Evolutionary conservation across 1,140 invertebrate genomes (phyloP).

Genomic region (Pachypeltis micranthus): DNA sequence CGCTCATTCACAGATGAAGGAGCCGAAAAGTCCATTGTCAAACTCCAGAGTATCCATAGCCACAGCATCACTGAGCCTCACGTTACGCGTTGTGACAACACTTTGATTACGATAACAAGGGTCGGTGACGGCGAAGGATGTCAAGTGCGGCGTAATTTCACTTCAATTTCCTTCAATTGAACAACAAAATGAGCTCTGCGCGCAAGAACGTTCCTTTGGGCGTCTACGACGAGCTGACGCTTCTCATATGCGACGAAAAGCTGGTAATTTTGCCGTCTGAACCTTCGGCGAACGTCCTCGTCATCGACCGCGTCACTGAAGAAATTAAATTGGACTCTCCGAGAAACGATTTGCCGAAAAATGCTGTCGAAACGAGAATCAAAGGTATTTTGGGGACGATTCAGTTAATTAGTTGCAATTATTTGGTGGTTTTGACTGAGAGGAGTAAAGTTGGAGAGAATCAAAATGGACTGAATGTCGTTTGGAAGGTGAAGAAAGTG

Average conservation of each 20-base stretch:
- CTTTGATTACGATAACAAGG: no score
- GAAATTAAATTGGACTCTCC: background rate
- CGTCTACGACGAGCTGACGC: background rate
- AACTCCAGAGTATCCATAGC: no score
- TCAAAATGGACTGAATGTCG: background rate
- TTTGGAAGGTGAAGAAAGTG: background rate
- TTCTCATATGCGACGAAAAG: slow-evolving; percentile 1
- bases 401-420: slow-evolving; percentile 69
- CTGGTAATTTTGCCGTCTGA: slow-evolving; percentile 7
- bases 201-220: background rate
- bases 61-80: no score
- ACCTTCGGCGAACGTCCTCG: background rate
- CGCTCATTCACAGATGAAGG: no score
- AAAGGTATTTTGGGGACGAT: slow-evolving; percentile 84
- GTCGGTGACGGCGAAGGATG: background rate
- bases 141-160: background rate
- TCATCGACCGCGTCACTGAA: slow-evolving; percentile 15
- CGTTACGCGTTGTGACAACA: no score
- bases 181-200: background rate
- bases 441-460: slow-evolving; percentile 59
- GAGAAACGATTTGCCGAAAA: slow-evolving; percentile 37
- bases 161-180: background rate
- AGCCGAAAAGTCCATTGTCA: no score
- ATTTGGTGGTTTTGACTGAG: slow-evolving; percentile 82
- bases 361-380: slow-evolving; percentile 55